A percentile compares a stretch with the other conserved stretches of the same genome.
phyloP scores from a whole-genome alignment of 2,113 vertebrate genomes.

The Lethenteron camtschaticum region DNA sequence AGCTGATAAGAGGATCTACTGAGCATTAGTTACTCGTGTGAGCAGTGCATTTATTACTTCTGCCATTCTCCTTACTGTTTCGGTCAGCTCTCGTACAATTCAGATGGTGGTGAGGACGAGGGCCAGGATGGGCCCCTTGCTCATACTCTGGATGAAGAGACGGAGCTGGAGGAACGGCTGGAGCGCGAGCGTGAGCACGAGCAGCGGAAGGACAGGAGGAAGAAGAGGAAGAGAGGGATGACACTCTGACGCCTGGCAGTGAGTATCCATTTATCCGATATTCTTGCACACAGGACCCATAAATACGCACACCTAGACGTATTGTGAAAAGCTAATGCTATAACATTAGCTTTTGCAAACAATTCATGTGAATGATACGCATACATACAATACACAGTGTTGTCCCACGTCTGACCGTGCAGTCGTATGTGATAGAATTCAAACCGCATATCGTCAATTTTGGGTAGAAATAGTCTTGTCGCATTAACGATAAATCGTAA shows the following conservation, averaged over 20 bases:
- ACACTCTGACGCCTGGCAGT: conserved; percentile 5
- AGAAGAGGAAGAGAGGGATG: neutral
- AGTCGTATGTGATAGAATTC: too few species aligned
- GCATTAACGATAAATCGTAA: too few species aligned
- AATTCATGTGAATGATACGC: too few species aligned
- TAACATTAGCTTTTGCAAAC: too few species aligned
- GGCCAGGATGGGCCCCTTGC: neutral
- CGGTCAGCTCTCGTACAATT: neutral
- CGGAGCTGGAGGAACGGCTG: neutral
- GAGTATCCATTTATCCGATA: neutral
- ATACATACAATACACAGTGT: too few species aligned
- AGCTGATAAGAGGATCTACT: too few species aligned
- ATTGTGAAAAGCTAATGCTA: too few species aligned
- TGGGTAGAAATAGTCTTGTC: too few species aligned
- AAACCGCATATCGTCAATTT: too few species aligned
- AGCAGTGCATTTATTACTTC: neutral
- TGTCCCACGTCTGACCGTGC: too few species aligned
- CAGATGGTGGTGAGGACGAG: conserved; percentile 3
- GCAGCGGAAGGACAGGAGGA: neutral
- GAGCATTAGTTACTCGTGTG: neutral
- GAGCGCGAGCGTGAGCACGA: neutral
- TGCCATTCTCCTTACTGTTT: neutral
- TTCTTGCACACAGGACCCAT: neutral
- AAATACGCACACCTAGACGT: too few species aligned
- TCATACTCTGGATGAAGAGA: neutral